phyloP scores from a whole-genome alignment of 37 sponge, comb jelly and placozoan genomes.

The Halichondria panicea region DNA sequence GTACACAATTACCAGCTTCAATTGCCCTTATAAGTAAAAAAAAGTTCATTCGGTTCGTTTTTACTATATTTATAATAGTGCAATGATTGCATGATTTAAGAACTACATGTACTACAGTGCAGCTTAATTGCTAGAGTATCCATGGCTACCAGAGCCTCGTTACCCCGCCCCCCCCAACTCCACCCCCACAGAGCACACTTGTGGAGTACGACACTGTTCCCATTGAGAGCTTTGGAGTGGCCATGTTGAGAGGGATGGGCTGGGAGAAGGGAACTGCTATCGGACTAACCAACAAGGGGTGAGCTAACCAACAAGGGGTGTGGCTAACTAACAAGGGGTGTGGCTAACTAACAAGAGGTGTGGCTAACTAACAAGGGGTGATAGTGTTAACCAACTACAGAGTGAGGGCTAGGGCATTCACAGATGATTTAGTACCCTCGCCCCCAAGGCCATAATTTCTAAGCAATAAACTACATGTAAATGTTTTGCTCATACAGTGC shows the following conservation, averaged over 20 bases:
- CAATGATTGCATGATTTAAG: not conserved
- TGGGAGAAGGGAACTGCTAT: slow-evolving; percentile 91
- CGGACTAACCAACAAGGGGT: slow-evolving; percentile 87
- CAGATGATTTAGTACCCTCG: too few relatives aligned
- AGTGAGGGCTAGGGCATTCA: too few relatives aligned
- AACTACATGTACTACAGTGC: not conserved
- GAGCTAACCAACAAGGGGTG: slow-evolving; percentile 28
- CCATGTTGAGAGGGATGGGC: slow-evolving; percentile 95
- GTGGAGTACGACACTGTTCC: slow-evolving; percentile 92
- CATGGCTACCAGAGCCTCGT: too few relatives aligned
- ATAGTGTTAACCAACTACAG: too few relatives aligned
- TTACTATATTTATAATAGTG: not conserved
- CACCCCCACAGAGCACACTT: slow-evolving; percentile 61
- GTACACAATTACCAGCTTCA: not conserved
- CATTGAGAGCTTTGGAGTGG: slow-evolving; percentile 83
- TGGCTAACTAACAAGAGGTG: too few relatives aligned
- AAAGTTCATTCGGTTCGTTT: not conserved
- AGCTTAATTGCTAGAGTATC: not conserved
- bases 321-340: too few relatives aligned
- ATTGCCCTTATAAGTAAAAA: not conserved
- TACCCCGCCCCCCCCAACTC: not conserved
- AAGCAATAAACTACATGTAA: too few relatives aligned
- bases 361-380: too few relatives aligned
- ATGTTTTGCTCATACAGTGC: too few relatives aligned
- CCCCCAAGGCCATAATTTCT: too few relatives aligned